phyloP scores from a whole-genome alignment of 2,797 vertebrate genomes.

The Tamandua tetradactyla region DNA sequence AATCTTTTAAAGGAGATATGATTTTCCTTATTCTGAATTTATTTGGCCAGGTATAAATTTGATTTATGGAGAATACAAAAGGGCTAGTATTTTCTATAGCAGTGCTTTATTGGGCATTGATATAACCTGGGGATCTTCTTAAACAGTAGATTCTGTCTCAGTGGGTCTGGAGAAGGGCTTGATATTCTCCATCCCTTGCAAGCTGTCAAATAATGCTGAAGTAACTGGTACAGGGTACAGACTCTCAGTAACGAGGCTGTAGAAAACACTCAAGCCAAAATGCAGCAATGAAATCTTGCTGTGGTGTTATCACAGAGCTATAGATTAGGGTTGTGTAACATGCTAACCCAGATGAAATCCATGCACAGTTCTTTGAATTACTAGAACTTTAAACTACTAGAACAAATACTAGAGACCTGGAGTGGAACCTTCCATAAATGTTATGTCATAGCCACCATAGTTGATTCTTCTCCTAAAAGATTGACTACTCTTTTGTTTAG shows the following conservation, averaged over 20 bases:
- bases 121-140: not conserved
- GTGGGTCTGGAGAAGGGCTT: no score
- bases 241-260: no score
- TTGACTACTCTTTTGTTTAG: not conserved
- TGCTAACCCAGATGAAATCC: accelerated
- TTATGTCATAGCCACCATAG: not conserved
- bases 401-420: accelerated
- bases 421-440: not conserved
- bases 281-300: not conserved
- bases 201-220: no score
- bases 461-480: not conserved
- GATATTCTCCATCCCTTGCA: not conserved
- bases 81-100: no score
- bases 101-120: accelerated
- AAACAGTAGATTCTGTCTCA: not conserved
- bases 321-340: accelerated
- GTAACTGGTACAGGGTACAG: accelerated
- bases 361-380: not conserved
- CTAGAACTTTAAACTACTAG: no score
- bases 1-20: not conserved
- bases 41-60: no score
- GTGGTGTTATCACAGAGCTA: not conserved
- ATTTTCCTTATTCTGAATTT: not conserved
- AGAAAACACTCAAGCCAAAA: not conserved
- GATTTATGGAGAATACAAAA: no score